These are phyloP conservation scores for Ennomos quercinarius DNA, from an alignment of 2,888 invertebrate species.

Conservation along the genomic window DNA sequence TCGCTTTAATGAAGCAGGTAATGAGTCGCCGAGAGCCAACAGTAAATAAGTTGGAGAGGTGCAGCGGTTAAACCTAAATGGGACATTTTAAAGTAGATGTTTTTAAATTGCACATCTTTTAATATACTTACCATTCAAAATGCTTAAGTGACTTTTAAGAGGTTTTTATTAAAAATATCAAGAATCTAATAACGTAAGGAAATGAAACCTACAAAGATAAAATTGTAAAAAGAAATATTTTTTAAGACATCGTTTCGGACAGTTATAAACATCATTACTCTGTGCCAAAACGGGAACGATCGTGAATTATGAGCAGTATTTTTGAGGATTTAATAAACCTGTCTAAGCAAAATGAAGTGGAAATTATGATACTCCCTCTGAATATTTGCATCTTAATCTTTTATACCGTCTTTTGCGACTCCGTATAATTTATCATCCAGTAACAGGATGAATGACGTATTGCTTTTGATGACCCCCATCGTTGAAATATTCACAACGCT, in stretches of 20 bases:
- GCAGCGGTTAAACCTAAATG: constrained; percentile 42
- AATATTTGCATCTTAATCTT: constrained; percentile 51
- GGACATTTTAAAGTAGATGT: constrained; percentile 39
- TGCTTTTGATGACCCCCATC: constrained; percentile 42
- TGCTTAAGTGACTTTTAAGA: constrained; percentile 3
- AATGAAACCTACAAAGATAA: constrained; percentile 9
- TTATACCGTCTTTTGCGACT: constrained; percentile 39
- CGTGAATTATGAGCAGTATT: constrained; percentile 25
- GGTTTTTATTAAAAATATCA: constrained; percentile 4
- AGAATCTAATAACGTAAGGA: not conserved
- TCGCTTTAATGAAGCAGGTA: constrained; percentile 78
- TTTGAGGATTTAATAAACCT: constrained; percentile 45
- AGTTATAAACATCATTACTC: constrained; percentile 24
- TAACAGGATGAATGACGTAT: constrained; percentile 53
- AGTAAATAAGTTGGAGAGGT: constrained; percentile 57
- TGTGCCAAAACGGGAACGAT: constrained; percentile 20
- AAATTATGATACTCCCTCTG: constrained; percentile 49
- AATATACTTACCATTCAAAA: constrained; percentile 19
- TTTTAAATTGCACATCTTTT: constrained; percentile 40
- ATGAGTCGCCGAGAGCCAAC: constrained; percentile 69
- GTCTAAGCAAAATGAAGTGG: constrained; percentile 50
- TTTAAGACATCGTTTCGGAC: constrained; percentile 14
- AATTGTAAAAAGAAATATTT: not conserved
- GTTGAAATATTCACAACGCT: constrained; percentile 46
- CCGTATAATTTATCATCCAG: constrained; percentile 57